Evolutionary conservation across 2,797 vertebrate species (phyloP), one percentile per base, ranked within the genome.

Genomic region (Tapera naevia): DNA sequence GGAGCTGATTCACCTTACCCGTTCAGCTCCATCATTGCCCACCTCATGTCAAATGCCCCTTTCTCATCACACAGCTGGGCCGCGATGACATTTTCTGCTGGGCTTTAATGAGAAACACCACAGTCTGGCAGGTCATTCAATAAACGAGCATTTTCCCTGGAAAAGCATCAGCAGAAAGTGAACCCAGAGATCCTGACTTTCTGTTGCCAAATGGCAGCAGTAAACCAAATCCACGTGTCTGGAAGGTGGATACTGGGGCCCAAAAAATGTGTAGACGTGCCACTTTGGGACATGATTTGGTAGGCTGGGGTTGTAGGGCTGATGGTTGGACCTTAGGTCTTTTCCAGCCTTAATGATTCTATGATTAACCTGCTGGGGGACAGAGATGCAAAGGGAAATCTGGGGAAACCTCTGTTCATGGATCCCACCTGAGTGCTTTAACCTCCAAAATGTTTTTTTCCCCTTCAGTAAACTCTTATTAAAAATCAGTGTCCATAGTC

Each of bases 181-280:
- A 70, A 62, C 7, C 30, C 30, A 11, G 0, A 30, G 23, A 58
- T 5, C 6, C 57, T 21, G 14, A 15, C 45, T 66, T 6, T 11
- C 13, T 11, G 57, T 62, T 4, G 0, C 30, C 61, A 25, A 70
- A 57, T 0, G 2, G 87, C 39, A 22, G 43, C 70, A 22, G 4
- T 57, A 19, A 50, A 75, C 21, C 62, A 58, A 53, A 13, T 5
- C 39, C 48, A 17, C 3, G 8, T 2, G 25, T 24, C 35, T 30
- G 33, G 25, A 46, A 33, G 28, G 51, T 0, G 1, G 21, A 50
- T 12, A 2, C 15, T 22, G n/a, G 14, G 39, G 48, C 35, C 24
- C 22, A 23, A 23, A 48, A 48, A 11, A 11, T 46, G 9, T 48
- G 46, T 24, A 48, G 45, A 45, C 6, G 9, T 45, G 45, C 45